These are phyloP conservation scores for Rhadina sibilatrix DNA, from an alignment of 2,113 vertebrate genomes.

Conservation along the genomic window DNA sequence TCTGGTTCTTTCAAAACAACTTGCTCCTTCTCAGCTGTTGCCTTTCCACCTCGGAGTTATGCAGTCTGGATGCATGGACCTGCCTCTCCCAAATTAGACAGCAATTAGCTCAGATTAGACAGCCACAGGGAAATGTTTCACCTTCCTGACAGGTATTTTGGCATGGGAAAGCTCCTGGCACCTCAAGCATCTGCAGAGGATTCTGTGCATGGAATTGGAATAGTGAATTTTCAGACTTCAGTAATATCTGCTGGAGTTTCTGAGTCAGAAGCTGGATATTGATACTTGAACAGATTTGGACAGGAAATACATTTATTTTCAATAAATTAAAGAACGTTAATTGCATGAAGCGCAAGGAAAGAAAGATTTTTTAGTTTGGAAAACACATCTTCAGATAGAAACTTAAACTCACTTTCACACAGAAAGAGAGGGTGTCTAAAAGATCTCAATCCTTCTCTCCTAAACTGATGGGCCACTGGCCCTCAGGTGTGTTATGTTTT, in stretches of 20 bases:
- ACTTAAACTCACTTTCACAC: not conserved
- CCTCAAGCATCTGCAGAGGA: not conserved
- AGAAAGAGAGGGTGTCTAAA: not conserved
- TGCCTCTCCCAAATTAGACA: not conserved
- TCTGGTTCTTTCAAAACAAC: not conserved
- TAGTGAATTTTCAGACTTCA: not conserved
- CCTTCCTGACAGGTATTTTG: not conserved
- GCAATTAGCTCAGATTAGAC: not conserved
- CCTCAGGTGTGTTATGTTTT: accelerated
- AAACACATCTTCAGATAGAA: not conserved
- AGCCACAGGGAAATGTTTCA: not conserved
- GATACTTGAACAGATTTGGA: not conserved
- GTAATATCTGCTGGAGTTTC: accelerated
- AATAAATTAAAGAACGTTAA: not conserved
- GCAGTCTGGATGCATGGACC: not conserved
- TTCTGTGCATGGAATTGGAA: not conserved
- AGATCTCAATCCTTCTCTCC: not conserved
- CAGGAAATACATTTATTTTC: not conserved
- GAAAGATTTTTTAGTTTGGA: not conserved
- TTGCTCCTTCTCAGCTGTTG: not conserved
- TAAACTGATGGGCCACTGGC: not conserved
- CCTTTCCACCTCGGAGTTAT: not conserved
- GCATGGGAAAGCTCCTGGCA: not conserved
- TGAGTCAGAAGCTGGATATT: not conserved
- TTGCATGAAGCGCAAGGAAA: not conserved